These are phyloP conservation scores for Pteromalus puparum DNA, from an alignment of 1,140 invertebrate species.

Conservation along the genomic window DNA sequence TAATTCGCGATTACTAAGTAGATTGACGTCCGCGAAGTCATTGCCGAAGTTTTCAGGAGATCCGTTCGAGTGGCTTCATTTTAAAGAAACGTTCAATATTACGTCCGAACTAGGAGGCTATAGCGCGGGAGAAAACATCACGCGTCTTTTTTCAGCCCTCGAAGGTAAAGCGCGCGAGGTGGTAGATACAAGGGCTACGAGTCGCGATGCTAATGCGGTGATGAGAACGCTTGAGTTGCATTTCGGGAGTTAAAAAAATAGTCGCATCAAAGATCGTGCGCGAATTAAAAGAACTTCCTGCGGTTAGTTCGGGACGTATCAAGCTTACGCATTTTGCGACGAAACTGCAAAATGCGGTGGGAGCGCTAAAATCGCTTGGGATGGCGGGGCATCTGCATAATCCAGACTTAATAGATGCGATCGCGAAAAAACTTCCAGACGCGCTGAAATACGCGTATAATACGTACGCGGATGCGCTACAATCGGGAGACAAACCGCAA, in stretches of 20 bases:
- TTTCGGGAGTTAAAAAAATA: not conserved
- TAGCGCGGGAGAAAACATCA: not conserved
- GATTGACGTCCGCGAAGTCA: slow-evolving; percentile 16
- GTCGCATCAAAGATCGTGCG: not conserved
- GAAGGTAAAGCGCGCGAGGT: slow-evolving; percentile 1
- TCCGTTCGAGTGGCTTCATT: not conserved
- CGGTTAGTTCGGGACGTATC: too few species aligned
- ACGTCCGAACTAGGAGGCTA: not conserved
- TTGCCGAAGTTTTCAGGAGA: too few species aligned
- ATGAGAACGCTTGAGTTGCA: not conserved
- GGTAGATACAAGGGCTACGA: not conserved
- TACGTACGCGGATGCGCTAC: too few species aligned
- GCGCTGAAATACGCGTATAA: too few species aligned
- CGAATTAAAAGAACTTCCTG: too few species aligned
- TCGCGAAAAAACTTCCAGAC: too few species aligned
- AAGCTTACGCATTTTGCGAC: too few species aligned
- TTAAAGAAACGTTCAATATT: not conserved
- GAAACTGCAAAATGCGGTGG: too few species aligned
- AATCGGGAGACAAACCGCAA: too few species aligned
- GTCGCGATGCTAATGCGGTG: not conserved
- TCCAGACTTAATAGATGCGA: too few species aligned
- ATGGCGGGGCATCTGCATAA: too few species aligned
- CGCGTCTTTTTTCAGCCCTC: not conserved
- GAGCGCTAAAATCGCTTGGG: too few species aligned
- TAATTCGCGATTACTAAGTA: not conserved